Conservation (phyloP, 2,797 vertebrate species). For the Propithecus perrieri region DNA sequence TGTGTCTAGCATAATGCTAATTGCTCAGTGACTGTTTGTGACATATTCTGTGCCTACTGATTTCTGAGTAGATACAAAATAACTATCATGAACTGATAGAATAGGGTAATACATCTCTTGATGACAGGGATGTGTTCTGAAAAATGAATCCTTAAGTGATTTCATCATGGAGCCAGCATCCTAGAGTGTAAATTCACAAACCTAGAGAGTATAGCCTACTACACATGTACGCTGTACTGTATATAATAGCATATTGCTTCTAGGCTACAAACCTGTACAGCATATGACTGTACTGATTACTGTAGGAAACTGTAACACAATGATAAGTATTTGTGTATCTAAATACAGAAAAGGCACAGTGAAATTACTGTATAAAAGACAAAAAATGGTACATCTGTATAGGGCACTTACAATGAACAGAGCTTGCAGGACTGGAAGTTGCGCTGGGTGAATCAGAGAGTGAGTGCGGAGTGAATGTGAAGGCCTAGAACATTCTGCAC, state of each 20-base stretch:
- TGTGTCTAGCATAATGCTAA: background rate
- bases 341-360: background rate
- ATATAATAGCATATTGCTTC: background rate
- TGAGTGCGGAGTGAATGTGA: background rate
- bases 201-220: background rate
- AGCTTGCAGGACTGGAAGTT: no score
- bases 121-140: background rate
- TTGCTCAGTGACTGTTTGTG: background rate
- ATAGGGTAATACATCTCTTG: background rate
- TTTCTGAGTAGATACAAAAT: background rate
- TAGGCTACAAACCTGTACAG: background rate
- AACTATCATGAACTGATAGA: background rate
- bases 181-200: background rate
- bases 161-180: background rate
- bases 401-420: background rate
- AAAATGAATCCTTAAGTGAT: background rate
- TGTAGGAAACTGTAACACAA: background rate
- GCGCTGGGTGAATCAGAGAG: background rate
- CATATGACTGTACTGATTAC: background rate
- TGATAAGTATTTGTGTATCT: background rate
- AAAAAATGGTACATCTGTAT: background rate
- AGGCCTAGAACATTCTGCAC: background rate
- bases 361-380: background rate
- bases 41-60: background rate
- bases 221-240: background rate